A percentile compares a stretch with the other conserved stretches of the same genome.
Conservation (phyloP, 2,113 vertebrate genomes). For the Seriola dumerili region DNA sequence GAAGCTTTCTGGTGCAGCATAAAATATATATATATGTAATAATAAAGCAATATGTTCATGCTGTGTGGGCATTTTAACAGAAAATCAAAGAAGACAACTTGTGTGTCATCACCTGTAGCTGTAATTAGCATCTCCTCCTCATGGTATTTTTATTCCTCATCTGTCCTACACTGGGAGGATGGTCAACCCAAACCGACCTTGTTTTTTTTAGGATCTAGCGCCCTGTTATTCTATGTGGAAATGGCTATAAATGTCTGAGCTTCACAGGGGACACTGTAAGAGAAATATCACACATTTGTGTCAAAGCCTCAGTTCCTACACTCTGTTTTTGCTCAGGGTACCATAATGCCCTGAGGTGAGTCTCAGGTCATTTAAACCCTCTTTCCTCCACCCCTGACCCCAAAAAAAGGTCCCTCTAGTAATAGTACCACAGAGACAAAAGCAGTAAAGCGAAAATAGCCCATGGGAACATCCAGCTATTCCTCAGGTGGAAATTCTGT, state of each 20-base stretch:
- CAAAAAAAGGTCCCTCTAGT: conserved; percentile 60
- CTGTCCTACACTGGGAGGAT: background rate
- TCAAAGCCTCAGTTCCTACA: conserved; percentile 45
- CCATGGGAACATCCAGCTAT: conserved; percentile 42
- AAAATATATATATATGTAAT: background rate
- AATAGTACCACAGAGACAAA: conserved; percentile 66
- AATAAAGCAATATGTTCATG: background rate
- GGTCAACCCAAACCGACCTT: conserved; percentile 19
- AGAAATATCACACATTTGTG: conserved; percentile 68
- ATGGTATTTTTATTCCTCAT: conserved; percentile 10
- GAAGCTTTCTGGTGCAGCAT: background rate
- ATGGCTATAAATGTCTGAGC: conserved; percentile 50
- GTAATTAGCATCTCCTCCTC: background rate
- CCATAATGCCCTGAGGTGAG: conserved; percentile 51
- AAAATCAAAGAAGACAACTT: background rate
- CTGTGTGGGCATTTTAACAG: background rate
- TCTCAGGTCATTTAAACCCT: conserved; percentile 66
- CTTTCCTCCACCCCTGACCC: conserved; percentile 63
- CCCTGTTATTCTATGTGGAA: conserved; percentile 41
- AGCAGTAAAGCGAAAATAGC: conserved; percentile 58
- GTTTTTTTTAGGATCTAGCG: conserved; percentile 11
- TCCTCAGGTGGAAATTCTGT: conserved; percentile 32
- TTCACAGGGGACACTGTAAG: conserved; percentile 50
- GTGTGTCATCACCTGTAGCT: background rate
- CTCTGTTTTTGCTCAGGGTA: conserved; percentile 38